Percentiles rank a stretch among this genome's conserved stretches.
phyloP scores from a whole-genome alignment of 2,797 vertebrate species.

The Thunnus albacares region DNA sequence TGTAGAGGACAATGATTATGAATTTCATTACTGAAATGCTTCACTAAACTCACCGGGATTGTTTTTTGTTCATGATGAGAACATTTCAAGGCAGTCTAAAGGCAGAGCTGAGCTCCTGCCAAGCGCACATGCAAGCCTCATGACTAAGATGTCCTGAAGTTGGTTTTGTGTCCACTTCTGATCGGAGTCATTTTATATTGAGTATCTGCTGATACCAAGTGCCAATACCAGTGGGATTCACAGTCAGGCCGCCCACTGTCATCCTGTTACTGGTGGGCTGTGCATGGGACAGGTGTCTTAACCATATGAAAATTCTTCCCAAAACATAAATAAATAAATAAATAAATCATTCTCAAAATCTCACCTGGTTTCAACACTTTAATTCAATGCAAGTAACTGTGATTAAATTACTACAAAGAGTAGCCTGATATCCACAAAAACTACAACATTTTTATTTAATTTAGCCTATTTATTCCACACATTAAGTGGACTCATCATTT shows the following conservation, averaged over 20 bases:
- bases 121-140: background rate
- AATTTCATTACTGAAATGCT: background rate
- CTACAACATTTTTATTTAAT: background rate
- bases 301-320: background rate
- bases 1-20: background rate
- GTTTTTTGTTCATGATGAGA: background rate
- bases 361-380: background rate
- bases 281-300: background rate
- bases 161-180: background rate
- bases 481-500: background rate
- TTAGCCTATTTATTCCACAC: background rate
- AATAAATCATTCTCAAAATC: background rate
- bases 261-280: background rate
- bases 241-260: background rate
- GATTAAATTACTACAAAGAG: background rate
- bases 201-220: constrained; percentile 5
- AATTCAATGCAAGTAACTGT: background rate
- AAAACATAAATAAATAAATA: no score
- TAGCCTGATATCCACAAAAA: background rate
- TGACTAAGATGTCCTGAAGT: background rate
- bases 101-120: background rate
- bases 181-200: background rate
- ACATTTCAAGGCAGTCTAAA: background rate
- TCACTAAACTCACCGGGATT: background rate
- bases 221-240: background rate